These are phyloP conservation scores for Plemyria rubiginata DNA, from an alignment of 2,888 invertebrate species.

Conservation along the genomic window DNA sequence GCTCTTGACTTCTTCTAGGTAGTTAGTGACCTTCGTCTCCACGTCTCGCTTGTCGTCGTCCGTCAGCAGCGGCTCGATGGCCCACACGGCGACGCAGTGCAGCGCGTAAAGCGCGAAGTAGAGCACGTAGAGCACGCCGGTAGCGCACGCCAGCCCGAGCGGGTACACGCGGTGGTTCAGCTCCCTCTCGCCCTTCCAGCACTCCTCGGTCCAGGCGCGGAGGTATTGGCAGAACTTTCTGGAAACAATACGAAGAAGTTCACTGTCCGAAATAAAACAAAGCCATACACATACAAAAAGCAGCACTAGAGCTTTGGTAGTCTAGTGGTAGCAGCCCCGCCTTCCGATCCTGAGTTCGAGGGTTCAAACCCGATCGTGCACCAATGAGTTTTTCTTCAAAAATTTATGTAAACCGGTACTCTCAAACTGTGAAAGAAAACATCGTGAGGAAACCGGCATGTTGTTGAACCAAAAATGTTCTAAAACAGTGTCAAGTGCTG, in stretches of 20 bases:
- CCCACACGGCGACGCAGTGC: constrained; percentile 62
- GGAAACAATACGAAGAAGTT: constrained; percentile 23
- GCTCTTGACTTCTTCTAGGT: constrained; percentile 51
- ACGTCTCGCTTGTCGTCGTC: constrained; percentile 45
- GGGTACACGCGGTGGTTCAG: constrained; percentile 51
- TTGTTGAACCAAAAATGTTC: too few species aligned
- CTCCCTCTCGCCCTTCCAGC: constrained; percentile 54
- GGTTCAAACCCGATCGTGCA: too few species aligned
- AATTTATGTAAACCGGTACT: too few species aligned
- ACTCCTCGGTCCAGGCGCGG: constrained; percentile 64
- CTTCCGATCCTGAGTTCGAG: too few species aligned
- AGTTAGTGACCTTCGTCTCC: constrained; percentile 54
- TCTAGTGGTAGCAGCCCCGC: too few species aligned
- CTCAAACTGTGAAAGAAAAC: too few species aligned
- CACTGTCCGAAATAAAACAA: too few species aligned
- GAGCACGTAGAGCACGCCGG: constrained; percentile 58
- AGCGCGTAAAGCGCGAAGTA: constrained; percentile 57
- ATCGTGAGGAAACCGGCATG: too few species aligned
- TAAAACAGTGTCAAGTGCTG: too few species aligned
- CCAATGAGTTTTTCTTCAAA: too few species aligned
- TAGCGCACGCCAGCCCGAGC: constrained; percentile 51
- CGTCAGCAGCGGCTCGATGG: constrained; percentile 63
- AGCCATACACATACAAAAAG: too few species aligned
- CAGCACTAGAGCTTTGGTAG: too few species aligned
- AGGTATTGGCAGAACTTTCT: constrained; percentile 66